Conservation (phyloP, 64 coral and sea anemone genomes). For the Montipora sp. region DNA sequence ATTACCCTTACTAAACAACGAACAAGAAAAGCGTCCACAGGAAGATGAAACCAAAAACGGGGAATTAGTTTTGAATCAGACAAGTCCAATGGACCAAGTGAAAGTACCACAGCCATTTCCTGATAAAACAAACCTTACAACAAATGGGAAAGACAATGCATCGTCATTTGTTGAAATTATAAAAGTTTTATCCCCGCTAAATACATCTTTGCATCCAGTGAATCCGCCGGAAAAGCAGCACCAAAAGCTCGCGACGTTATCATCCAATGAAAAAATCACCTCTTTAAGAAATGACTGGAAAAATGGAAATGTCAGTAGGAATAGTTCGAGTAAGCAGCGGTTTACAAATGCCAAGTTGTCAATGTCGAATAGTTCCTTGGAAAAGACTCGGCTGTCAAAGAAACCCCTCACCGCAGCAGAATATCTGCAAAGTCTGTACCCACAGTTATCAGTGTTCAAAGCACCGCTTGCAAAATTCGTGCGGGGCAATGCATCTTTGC, state of each 20-base stretch:
- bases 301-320: background rate
- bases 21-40: background rate
- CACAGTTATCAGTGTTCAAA: slow-evolving; percentile 26
- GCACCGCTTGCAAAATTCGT: slow-evolving; percentile 9
- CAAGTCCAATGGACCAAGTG: background rate
- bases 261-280: background rate
- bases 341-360: background rate
- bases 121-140: background rate
- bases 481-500: background rate
- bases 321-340: background rate
- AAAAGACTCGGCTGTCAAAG: background rate
- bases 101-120: background rate
- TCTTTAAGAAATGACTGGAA: background rate
- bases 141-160: background rate
- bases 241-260: background rate
- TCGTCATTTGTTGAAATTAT: background rate
- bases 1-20: background rate
- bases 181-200: background rate
- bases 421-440: slow-evolving; percentile 39
- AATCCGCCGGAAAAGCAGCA: background rate
- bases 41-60: background rate
- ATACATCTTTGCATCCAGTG: background rate
- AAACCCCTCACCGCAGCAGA: slow-evolving; percentile 27
- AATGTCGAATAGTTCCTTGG: background rate
- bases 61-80: background rate